Evolutionary conservation across 2,888 invertebrate species (phyloP).

Genomic region (Amphiduros pacificus): DNA sequence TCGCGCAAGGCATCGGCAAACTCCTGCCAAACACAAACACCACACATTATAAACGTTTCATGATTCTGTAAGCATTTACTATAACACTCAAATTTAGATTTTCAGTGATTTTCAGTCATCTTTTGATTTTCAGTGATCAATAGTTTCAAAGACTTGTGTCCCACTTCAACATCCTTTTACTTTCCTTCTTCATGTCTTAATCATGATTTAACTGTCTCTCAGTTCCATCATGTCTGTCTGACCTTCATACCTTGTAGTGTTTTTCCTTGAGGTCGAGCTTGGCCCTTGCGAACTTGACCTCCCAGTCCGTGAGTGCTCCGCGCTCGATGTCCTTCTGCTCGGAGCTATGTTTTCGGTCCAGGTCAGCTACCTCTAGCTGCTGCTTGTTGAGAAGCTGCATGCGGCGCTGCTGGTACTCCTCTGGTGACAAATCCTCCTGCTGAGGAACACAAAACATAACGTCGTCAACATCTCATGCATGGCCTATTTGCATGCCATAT

Average conservation of each 20-base stretch:
- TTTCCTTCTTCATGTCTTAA: too few relatives aligned
- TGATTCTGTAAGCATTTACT: too few relatives aligned
- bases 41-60: not conserved
- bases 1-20: slow-evolving; percentile 51
- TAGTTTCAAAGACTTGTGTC: too few relatives aligned
- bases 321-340: slow-evolving; percentile 44
- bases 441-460: too few relatives aligned
- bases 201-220: too few relatives aligned
- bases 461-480: too few relatives aligned
- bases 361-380: slow-evolving; percentile 46
- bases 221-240: not conserved
- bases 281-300: slow-evolving; percentile 52
- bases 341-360: slow-evolving; percentile 40
- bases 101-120: too few relatives aligned
- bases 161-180: too few relatives aligned
- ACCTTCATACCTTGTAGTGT: slow-evolving; percentile 49
- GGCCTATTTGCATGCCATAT: too few relatives aligned
- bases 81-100: too few relatives aligned
- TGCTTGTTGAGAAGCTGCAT: slow-evolving; percentile 47
- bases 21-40: slow-evolving; percentile 39
- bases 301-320: slow-evolving; percentile 52
- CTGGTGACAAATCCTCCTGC: slow-evolving; percentile 45
- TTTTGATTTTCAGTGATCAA: too few relatives aligned
- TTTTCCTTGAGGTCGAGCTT: slow-evolving; percentile 52
- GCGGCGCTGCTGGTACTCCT: slow-evolving; percentile 43